Percentiles rank a stretch among this genome's conserved stretches.
Conservation (phyloP, 2,797 vertebrate genomes). For the Dryobates pubescens region DNA sequence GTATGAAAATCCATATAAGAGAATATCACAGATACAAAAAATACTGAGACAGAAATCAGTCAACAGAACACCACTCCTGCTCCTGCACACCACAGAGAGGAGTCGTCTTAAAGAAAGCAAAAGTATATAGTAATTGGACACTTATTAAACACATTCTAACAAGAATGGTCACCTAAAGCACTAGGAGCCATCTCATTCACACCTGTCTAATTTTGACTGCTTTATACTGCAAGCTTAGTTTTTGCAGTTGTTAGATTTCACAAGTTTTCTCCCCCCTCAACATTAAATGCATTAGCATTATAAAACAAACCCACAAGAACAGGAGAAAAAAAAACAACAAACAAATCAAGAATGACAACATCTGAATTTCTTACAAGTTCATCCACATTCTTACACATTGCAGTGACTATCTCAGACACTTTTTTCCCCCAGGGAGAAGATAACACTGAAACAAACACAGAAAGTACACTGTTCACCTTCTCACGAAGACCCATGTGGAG, state of each 20-base stretch:
- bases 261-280: not conserved
- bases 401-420: not conserved
- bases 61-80: not conserved
- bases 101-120: not conserved
- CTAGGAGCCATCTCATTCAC: not conserved
- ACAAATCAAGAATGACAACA: not conserved
- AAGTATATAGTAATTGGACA: not conserved
- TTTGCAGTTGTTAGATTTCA: not conserved
- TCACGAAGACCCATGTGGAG: not conserved
- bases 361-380: conserved; percentile 17
- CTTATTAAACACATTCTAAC: not conserved
- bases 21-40: not conserved
- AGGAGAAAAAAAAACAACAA: too few species aligned
- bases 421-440: not conserved
- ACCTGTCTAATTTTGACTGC: not conserved
- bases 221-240: not conserved
- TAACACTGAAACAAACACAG: not conserved
- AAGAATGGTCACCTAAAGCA: not conserved
- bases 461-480: not conserved
- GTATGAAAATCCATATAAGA: not conserved
- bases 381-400: not conserved
- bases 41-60: not conserved
- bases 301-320: not conserved
- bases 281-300: not conserved
- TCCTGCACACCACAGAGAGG: not conserved